Conservation (phyloP, 2,797 vertebrate species). For the Atherinosoma microstoma region DNA sequence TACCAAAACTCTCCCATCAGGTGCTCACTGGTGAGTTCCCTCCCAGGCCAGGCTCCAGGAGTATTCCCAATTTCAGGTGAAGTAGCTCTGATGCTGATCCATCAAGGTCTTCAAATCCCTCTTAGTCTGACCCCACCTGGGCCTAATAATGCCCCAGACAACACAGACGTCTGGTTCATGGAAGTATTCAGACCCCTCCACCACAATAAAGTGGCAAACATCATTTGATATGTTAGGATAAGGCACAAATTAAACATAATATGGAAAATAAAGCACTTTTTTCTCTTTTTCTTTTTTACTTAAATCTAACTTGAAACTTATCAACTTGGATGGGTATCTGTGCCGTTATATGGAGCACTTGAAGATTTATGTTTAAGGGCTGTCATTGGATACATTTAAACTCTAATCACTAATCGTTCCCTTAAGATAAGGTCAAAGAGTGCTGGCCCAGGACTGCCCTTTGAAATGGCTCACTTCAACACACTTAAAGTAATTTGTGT, state of each 20-base stretch:
- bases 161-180: no score
- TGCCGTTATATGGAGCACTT: background rate
- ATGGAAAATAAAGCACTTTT: no score
- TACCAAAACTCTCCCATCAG: background rate
- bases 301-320: background rate
- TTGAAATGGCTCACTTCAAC: constrained; percentile 52
- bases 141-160: no score
- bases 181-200: no score
- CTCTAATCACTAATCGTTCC: constrained; percentile 36
- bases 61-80: no score
- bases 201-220: no score
- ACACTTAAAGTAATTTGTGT: constrained; percentile 65
- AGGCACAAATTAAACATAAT: background rate
- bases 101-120: no score
- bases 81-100: no score
- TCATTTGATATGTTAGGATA: no score
- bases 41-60: no score
- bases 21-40: background rate
- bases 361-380: background rate
- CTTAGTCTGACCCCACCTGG: no score
- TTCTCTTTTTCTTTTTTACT: background rate
- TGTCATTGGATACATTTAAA: constrained; percentile 20
- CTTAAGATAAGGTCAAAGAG: constrained; percentile 61
- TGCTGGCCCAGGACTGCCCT: constrained; percentile 49
- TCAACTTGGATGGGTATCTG: background rate